Base-by-base conservation (phyloP, 2,888 invertebrate genomes). In the Cyclophora albipunctata region DNA sequence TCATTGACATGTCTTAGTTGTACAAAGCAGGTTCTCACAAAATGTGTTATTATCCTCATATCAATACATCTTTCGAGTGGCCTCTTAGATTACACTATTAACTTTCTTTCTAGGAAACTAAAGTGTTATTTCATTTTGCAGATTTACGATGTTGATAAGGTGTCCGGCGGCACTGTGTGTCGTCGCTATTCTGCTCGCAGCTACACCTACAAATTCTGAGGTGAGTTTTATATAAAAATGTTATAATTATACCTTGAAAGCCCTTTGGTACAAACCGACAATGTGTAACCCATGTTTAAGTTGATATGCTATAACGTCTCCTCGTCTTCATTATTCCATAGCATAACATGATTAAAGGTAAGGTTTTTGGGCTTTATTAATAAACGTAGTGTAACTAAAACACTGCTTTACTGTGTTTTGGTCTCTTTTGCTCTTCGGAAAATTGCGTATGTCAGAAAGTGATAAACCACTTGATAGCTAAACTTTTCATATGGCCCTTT, bases 61-160 rank as follows among this genome's bases (percentile, higher is more conserved):
- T 42, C 7, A 7, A 42, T 7, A 4, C 20, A 34, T 37, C 43
- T 20, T 2, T 34, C 33, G 34, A 33, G 33, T 43, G 42, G 7
- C 43, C 20, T 33, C 43, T 33, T 33, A 43, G 43, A 33, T 43
- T 34, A 43, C 43, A 43, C 20, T 34, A 34, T 43, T 34, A 43
- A 43, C 43, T 43, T 43, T 34, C 43, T 6, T 5, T 43, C 33
- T 45, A 52, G 52, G 53, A 60, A 64, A 59, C 60, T 71, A 70
- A 72, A 64, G 51, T 60, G 55, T 71, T 68, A 64, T 69, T 73
- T 68, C 76, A 69, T 82, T 77, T 90, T 83, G 90, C 91, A 93
- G 93, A 90, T 79, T 78, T 74, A 91, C 86, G 84, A 93, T 93
- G 93, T 90, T 93, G 91, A 92, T 92, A 90, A 91, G 93, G 90